Evolutionary conservation across 2,888 invertebrate species (phyloP).

Genomic region (Willowsia nigromaculata): DNA sequence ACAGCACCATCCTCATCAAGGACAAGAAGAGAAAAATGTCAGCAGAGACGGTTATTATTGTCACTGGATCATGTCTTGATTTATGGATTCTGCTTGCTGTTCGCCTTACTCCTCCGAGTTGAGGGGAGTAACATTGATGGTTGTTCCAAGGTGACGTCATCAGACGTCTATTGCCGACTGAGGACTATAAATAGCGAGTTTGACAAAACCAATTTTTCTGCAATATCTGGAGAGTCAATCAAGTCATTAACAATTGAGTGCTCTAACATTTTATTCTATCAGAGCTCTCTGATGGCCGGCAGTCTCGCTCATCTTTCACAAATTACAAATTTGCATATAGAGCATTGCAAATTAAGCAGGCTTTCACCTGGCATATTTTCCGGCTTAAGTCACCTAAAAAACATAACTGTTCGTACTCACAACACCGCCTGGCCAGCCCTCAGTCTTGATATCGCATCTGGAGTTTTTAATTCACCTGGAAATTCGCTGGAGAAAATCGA

Average conservation of each 20-base stretch:
- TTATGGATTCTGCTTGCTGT: constrained; percentile 65
- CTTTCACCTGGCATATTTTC: constrained; percentile 90
- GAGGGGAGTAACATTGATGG: constrained; percentile 75
- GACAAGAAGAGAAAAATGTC: constrained; percentile 34
- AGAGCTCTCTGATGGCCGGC: constrained; percentile 85
- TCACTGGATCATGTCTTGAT: constrained; percentile 69
- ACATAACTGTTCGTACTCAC: constrained; percentile 91
- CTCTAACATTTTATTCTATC: constrained; percentile 89
- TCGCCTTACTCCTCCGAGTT: constrained; percentile 25
- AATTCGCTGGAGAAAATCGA: constrained; percentile 92
- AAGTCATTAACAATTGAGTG: constrained; percentile 89
- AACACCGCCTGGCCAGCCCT: constrained; percentile 92
- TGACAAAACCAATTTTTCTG: constrained; percentile 91
- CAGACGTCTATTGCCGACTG: constrained; percentile 90
- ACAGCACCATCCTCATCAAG: constrained; percentile 7
- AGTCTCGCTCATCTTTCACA: constrained; percentile 90
- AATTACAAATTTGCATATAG: constrained; percentile 89
- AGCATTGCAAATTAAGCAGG: constrained; percentile 92
- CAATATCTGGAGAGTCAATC: constrained; percentile 84
- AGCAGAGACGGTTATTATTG: constrained; percentile 63
- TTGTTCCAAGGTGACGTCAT: too few species aligned
- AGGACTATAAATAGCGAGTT: constrained; percentile 92
- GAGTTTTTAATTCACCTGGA: constrained; percentile 88
- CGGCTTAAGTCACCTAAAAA: constrained; percentile 88
- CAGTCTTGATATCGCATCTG: constrained; percentile 89